Percentiles rank a stretch among this genome's conserved stretches.
phyloP scores from a whole-genome alignment of 2,888 invertebrate species.

The Lamproptera curius region DNA sequence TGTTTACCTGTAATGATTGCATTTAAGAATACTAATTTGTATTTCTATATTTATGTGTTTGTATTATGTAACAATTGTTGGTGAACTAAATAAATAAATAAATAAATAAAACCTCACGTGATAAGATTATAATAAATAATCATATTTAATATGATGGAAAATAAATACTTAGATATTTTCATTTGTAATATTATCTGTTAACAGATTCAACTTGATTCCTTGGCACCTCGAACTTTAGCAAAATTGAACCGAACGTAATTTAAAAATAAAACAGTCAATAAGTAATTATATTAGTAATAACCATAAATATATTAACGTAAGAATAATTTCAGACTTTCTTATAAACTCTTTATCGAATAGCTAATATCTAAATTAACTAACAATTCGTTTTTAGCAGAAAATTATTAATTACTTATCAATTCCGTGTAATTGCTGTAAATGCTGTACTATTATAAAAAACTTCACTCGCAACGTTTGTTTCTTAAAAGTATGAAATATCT shows the following conservation, averaged over 20 bases:
- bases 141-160: conserved; percentile 11
- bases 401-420: not conserved
- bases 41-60: too few species aligned
- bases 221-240: conserved; percentile 16
- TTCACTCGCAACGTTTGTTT: too few species aligned
- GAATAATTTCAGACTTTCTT: conserved; percentile 18
- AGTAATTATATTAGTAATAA: too few species aligned
- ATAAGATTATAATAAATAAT: conserved; percentile 8
- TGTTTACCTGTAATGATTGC: too few species aligned
- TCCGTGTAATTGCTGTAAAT: not conserved
- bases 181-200: conserved; percentile 6
- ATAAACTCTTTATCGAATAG: conserved; percentile 30
- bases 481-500: too few species aligned
- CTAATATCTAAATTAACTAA: not conserved
- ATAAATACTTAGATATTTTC: conserved; percentile 1
- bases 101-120: too few species aligned
- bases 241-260: conserved; percentile 15
- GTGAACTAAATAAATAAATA: too few species aligned
- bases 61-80: too few species aligned
- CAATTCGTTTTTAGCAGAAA: not conserved
- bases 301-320: conserved; percentile 18
- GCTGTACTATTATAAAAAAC: not conserved
- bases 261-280: conserved; percentile 15
- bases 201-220: conserved; percentile 11
- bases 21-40: too few species aligned